Conservation (phyloP, 2,113 vertebrate genomes). For the Xenopus tropicalis region DNA sequence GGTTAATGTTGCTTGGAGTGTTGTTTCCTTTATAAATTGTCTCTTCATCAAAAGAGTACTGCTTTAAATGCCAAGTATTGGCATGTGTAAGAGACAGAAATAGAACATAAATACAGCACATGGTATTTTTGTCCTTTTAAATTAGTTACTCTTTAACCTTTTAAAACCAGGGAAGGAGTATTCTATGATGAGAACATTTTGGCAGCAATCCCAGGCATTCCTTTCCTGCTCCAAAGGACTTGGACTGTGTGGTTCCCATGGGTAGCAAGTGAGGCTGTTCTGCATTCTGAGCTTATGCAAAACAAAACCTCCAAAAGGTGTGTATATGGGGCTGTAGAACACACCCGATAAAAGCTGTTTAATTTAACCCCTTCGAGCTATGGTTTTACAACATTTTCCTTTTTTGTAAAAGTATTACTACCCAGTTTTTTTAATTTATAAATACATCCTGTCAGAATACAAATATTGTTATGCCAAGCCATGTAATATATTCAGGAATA, state of each 20-base stretch:
- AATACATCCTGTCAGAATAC: no score
- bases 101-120: conserved; percentile 37
- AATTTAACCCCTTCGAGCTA: neutral
- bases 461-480: no score
- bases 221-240: conserved; percentile 34
- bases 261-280: conserved; percentile 9
- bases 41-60: conserved; percentile 12
- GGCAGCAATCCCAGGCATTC: conserved; percentile 40
- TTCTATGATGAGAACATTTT: conserved; percentile 41
- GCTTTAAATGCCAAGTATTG: conserved; percentile 28
- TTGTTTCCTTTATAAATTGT: conserved; percentile 16
- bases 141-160: conserved; percentile 40
- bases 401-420: no score
- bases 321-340: neutral
- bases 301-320: neutral
- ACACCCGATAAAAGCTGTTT: neutral
- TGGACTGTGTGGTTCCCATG: conserved; percentile 36
- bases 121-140: conserved; percentile 36
- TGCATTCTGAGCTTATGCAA: conserved; percentile 10
- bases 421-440: no score
- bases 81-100: conserved; percentile 31
- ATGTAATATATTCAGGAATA: no score
- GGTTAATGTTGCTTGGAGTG: no score
- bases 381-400: neutral
- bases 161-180: conserved; percentile 32